These are phyloP conservation scores for Solea senegalensis DNA, from an alignment of 2,113 vertebrate genomes.

Conservation along the genomic window DNA sequence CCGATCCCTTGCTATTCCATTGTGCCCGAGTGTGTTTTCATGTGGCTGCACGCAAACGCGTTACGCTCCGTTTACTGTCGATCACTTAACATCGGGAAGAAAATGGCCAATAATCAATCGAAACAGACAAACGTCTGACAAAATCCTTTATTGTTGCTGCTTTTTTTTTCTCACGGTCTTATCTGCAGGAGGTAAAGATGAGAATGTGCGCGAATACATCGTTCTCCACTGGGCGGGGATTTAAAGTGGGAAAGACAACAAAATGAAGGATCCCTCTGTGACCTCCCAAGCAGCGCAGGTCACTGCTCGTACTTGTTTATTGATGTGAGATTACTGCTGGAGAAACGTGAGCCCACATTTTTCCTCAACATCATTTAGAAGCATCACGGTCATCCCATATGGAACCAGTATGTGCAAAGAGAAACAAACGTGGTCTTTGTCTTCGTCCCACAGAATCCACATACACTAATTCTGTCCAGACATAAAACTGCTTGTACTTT, in stretches of 20 bases:
- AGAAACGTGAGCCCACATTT: constrained; percentile 51
- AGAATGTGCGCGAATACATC: background rate
- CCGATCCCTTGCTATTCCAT: constrained; percentile 18
- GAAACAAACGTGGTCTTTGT: constrained; percentile 47
- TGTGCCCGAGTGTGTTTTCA: constrained; percentile 23
- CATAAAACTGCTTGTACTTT: constrained; percentile 13
- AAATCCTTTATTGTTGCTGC: background rate
- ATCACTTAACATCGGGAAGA: constrained; percentile 9
- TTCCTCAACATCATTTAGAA: constrained; percentile 50
- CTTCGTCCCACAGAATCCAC: constrained; percentile 26
- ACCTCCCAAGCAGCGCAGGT: constrained; percentile 42
- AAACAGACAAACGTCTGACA: constrained; percentile 23
- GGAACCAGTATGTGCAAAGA: constrained; percentile 40
- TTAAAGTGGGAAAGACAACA: constrained; percentile 61
- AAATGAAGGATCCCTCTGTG: constrained; percentile 27
- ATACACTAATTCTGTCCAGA: constrained; percentile 38
- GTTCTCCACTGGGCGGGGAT: constrained; percentile 45
- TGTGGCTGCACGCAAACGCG: constrained; percentile 6
- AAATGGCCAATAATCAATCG: constrained; percentile 23
- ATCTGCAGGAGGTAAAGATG: background rate
- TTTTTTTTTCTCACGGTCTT: background rate
- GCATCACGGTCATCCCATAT: constrained; percentile 60
- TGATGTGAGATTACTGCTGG: constrained; percentile 49
- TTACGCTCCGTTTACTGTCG: constrained; percentile 40
- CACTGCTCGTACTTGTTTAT: constrained; percentile 60